Evolutionary conservation across 1,140 invertebrate genomes (phyloP).

Genomic region (Globodera rostochiensis): DNA sequence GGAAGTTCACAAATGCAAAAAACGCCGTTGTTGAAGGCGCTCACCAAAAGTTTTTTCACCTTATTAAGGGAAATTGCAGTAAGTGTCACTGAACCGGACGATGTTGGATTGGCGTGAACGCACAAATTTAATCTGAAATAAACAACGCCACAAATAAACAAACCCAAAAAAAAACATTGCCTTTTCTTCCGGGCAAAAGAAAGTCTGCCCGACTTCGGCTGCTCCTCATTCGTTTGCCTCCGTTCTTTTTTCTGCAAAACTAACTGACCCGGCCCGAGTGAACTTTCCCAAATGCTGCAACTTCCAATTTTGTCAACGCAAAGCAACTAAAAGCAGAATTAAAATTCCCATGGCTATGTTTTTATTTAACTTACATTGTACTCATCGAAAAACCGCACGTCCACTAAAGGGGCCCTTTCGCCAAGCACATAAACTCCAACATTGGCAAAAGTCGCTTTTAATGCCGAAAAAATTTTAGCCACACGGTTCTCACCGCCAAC

Average conservation of each 20-base stretch:
- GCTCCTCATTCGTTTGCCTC: background rate
- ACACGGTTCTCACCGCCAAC: slow-evolving; percentile 37
- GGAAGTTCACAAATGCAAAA: slow-evolving; percentile 40
- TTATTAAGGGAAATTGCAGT: slow-evolving; percentile 35
- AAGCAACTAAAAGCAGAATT: slow-evolving; percentile 20
- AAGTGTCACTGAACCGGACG: background rate
- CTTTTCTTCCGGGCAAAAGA: slow-evolving; percentile 18
- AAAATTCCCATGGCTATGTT: background rate
- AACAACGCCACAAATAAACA: background rate
- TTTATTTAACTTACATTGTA: slow-evolving; percentile 30
- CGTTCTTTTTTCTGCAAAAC: slow-evolving; percentile 8
- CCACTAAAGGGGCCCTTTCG: slow-evolving; percentile 26
- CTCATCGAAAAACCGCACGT: slow-evolving; percentile 20
- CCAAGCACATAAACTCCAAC: slow-evolving; percentile 21
- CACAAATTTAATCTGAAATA: slow-evolving; percentile 21
- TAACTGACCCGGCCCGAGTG: slow-evolving; percentile 25
- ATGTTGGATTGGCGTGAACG: slow-evolving; percentile 20
- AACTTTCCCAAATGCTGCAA: slow-evolving; percentile 15
- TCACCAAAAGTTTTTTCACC: slow-evolving; percentile 26
- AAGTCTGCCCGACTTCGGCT: slow-evolving; percentile 21
- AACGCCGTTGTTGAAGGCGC: slow-evolving; percentile 41
- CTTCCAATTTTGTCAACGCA: slow-evolving; percentile 36
- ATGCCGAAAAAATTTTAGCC: slow-evolving; percentile 19
- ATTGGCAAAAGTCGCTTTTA: slow-evolving; percentile 2
- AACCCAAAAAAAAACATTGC: background rate